Evolutionary conservation across 2,888 invertebrate species (phyloP).

Genomic region (Sesamia inferens): DNA sequence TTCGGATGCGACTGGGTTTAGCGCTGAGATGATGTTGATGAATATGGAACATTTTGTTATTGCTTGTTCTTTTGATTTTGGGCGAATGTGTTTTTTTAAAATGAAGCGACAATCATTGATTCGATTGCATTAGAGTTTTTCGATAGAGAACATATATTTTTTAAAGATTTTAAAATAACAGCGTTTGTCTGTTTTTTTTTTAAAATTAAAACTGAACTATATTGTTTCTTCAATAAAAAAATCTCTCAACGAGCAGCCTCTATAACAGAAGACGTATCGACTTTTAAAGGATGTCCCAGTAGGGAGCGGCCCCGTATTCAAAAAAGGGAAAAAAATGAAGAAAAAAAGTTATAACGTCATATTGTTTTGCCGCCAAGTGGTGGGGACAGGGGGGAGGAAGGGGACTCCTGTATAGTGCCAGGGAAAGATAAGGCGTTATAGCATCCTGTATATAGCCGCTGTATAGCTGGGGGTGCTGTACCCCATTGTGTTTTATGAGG

Average conservation of each 20-base stretch:
- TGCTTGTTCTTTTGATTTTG: too few species aligned
- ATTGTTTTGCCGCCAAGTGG: slow-evolving; percentile 89
- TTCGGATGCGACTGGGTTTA: too few species aligned
- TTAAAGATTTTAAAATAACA: neutral
- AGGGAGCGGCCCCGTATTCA: slow-evolving; percentile 85
- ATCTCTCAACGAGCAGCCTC: slow-evolving; percentile 71
- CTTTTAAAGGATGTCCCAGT: slow-evolving; percentile 81
- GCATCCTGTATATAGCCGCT: slow-evolving; percentile 75
- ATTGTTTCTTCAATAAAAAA: slow-evolving; percentile 24
- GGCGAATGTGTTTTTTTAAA: too few species aligned
- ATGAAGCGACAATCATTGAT: neutral
- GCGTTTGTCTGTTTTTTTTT: neutral
- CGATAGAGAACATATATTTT: neutral
- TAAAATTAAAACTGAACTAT: neutral
- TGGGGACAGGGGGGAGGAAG: slow-evolving; percentile 69
- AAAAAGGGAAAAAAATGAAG: slow-evolving; percentile 88
- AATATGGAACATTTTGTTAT: too few species aligned
- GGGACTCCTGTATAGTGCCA: slow-evolving; percentile 84
- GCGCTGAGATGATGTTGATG: too few species aligned
- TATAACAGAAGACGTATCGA: slow-evolving; percentile 79
- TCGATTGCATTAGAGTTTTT: neutral
- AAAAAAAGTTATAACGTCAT: slow-evolving; percentile 90
- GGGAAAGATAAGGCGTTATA: slow-evolving; percentile 86
- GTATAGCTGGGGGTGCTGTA: slow-evolving; percentile 69
- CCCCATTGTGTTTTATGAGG: slow-evolving; percentile 81